Evolutionary conservation across 2,888 invertebrate species (phyloP), one percentile per base, ranked within the genome.

Genomic region (Pristionchus arcanus): DNA sequence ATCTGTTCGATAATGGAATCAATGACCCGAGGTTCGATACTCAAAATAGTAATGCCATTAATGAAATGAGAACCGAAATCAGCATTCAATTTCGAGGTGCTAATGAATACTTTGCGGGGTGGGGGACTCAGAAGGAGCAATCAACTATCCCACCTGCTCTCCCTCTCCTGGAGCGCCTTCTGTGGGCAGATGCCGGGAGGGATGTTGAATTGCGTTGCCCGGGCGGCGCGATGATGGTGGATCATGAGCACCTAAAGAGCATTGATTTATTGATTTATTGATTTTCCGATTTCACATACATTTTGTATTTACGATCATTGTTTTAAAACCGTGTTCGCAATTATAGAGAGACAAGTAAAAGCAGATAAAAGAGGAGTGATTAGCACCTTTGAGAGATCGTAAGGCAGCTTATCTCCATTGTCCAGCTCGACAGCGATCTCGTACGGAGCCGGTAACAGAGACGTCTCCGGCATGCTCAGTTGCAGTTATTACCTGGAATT

Each of bases 161-260:
- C 99, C 90, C 99, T 96, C 96, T 99, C 99, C 95, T 98, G 97
- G 77, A 99, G 96, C 93, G 99, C 96, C 90, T 97, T 97, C 19
- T 98, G 96, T 0, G 99, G 99, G 96, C 99, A 99, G 77, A 99
- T 96, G 1, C 99, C 99, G 25, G 93, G 91, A 0, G 99, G 99
- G 95, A 98, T 98, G 4, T 97, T 97, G 89, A 98, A 96, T 16
- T 98, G 97, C 0, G 98, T 98, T 9, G 98, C 96, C 74, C 98
- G 97, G 92, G 91, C 92, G 55, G 93, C 90, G 2, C 94, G 93
- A 37, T 94, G 93, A 90, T 91, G 91, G 74, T 93, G 93, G 15
- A 92, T 63, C 28, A 90, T 90, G 81, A 92, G 91, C 5, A 92
- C 90, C 91, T 91, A 66, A 83, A 91, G 37, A 11, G 28, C 66